Evolutionary conservation across 2,888 invertebrate genomes (phyloP), one percentile per base, ranked within the genome.

Genomic region (Tachina fera): DNA sequence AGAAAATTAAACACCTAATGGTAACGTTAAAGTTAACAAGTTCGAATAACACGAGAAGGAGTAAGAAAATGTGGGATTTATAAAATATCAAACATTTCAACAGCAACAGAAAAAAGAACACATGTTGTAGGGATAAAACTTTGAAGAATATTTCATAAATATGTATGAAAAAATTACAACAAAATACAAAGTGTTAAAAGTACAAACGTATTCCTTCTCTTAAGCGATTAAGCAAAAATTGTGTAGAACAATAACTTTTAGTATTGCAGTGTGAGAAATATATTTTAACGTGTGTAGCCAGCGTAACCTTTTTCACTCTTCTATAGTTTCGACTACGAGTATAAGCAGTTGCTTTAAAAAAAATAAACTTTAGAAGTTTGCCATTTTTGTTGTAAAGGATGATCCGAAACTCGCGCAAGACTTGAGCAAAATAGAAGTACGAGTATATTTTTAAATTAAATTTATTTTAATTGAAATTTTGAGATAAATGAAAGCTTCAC

Each of bases 81-180:
- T 63, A 22, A 10, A 53, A 47, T n/a, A 9, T 51, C 11, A 78
- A 74, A 51, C 19, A 22, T 43, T 72, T 67, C 22, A 14, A 61
- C 43, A 51, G 47, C 60, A 63, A 31, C n/a, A 72, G 56, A 53
- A 47, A n/a, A 58, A 63, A 31, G 31, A 72, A 86, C 83, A 80
- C 80, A 67, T 86, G 86, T 72, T 83, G n/a, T 58, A 53, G 68
- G 16, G 75, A 19, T 41, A 56, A 72, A 83, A 77, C 49, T 77
- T 76, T 83, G 43, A 31, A 43, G 60, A 63, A 67, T 47, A 45
- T 47, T 68, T 60, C 16, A 79, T 51, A 78, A 79, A 61, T 63
- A 3, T 16, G 41, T 31, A 60, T 49, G 9, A 3, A 65, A 53
- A 43, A 71, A 49, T 1, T 31, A 70, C n/a, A 41, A 70, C 60